Evolutionary conservation across 2,888 invertebrate genomes (phyloP), one percentile per base, ranked within the genome.

Genomic region (Hydroisotoma schaefferi): DNA sequence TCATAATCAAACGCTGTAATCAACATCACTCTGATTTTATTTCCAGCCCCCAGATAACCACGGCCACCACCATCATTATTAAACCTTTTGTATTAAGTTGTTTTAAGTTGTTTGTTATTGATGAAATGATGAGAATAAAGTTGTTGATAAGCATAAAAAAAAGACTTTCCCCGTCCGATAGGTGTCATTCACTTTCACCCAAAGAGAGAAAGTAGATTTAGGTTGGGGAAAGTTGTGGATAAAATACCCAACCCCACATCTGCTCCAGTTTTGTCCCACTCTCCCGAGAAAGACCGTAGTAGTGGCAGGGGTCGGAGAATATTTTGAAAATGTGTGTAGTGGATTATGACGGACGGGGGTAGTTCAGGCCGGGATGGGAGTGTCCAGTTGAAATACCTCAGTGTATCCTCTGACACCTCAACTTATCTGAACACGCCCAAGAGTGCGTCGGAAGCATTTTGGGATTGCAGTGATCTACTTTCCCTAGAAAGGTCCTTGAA

Each of bases 381-480:
- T 37, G 20, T 52, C 22, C 27, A 52, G 27, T 37, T 52, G 20
- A 52, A 37, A 29, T 52, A 52, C 29, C 37, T 52, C 20, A 52
- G 51, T 20, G 27, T 27, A 15, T 52, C 51, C 25, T 29, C 29
- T 28, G 29, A 52, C 37, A 33, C 18, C 6, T 52, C 51, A 2
- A 46, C 6, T 25, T 22, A 15, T 23, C n/a, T 27, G 5, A 23
- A 18, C n/a, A 52, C 51, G 6, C 51, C 51, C 18, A 4, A 23
- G 6, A 52, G 51, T 52, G 51, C 51, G n/a, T 52, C 56, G 23
- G 59, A 61, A 22, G 65, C 61, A 6, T 68, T 61, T 44, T 68
- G 68, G 68, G 68, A 68, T 48, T 66, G 64, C 53, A 58, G 58
- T 52, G 69, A 70, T 49, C 37, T 68, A 18, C 61, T 61, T 10